Base-by-base conservation (phyloP, 2,797 vertebrate species). In the Micromesistius poutassou region DNA sequence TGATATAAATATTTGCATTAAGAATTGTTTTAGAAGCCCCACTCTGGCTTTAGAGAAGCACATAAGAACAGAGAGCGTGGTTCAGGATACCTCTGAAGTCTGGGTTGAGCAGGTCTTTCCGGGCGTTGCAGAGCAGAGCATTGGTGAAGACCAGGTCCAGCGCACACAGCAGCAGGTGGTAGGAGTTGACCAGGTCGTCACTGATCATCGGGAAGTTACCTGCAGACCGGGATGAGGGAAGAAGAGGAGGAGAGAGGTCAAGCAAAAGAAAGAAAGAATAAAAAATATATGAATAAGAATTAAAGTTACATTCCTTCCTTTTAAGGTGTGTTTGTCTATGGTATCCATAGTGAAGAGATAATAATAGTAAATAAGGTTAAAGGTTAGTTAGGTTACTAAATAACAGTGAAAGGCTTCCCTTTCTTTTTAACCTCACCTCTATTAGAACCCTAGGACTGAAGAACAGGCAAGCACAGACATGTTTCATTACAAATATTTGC, bases 171-270 rank as follows among this genome's bases (percentile, higher is more conserved):
- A 98, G 90, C 82, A 98, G 96, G 79, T 98, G 97, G 74, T 97
- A 98, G 12, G 97, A 98, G 93, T 98, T 98, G 87, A 98, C 97
- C 90, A 98, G 91, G 85, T 98, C 97, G 76, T 98, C 97, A 19
- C 97, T 98, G 89, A 98, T 98, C 97, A 97, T 97, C 0, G 97
- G 97, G 87, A 98, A 98, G 93, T 98, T 98, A 72, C 96, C 97
- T 98, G 36, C 40, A 40, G 36, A 25, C 42, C 40, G 75, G 46
- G 38, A 28, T 28, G 25, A 28, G 22, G 7, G 22, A 62, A 13
- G 25, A 2, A 4, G 62, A 13, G 25, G 62, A 68, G 3, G 22
- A 28, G 55, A 62, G 50, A 50, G 46, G 46, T 71, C 31, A 19
- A 5, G 22, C 5, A n/a, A 25, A 28, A 68, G 62, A 68, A n/a